Base-by-base conservation (phyloP, 2,888 invertebrate genomes). In the Zele albiditarsus region DNA sequence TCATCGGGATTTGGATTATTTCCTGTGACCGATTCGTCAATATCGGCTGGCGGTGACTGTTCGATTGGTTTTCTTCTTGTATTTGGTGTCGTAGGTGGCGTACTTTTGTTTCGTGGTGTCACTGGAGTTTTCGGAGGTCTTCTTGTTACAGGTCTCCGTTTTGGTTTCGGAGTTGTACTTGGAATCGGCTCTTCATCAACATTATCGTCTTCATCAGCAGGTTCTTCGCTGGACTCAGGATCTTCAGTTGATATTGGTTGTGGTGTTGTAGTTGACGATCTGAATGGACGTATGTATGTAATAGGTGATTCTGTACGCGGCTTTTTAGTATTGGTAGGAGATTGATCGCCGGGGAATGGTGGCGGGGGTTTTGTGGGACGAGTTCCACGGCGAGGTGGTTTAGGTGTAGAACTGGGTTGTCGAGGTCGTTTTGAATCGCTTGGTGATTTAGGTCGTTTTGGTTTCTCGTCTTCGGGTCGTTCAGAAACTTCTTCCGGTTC, bases 211-310 rank as follows among this genome's bases (percentile, higher is more conserved):
- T 73, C 66, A 14, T 71, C 69, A 20, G 27, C 28, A 2, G 75
- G 74, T 0, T 75, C 57, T 14, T 73, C 67, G 33, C 65, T 38
- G 53, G 70, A 68, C 12, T 74, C 66, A 16, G 73, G 60, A 42
- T 70, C 42, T 62, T 70, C 53, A 1, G 73, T 73, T 0, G 72
- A 10, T 14, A 60, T 57, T 10, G 63, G 63, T 2, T n/a, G 6
- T 33, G 46, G 16, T 2, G 65, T 31, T n/a, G 63, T 42, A 23
- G 62, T 42, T 38, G 49, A 25, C 42, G 57, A 27, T 63, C 20
- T 53, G 20, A 33, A 33, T n/a, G 63, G 31, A 8, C 20, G 31
- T 2, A 20, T 31, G 53, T 53, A 23, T n/a, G 31, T 31, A 20
- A 33, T 63, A 20, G 63, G 28, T 20, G 63, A 62, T 14, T 62